Evolutionary conservation across 2,797 vertebrate genomes (phyloP).

Genomic region (Eidolon dupreanum): DNA sequence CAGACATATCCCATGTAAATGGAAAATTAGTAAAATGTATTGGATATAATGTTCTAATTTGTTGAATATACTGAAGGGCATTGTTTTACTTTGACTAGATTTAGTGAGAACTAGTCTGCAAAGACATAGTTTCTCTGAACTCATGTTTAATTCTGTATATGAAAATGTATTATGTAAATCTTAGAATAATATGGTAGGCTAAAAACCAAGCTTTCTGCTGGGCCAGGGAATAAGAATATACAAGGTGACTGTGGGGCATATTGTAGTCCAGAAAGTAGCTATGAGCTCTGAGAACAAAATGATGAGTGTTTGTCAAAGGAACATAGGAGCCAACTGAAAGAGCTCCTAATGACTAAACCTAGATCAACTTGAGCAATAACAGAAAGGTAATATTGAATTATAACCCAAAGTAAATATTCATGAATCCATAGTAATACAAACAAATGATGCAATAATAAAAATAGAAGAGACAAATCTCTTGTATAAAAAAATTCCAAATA

Average conservation of each 20-base stretch:
- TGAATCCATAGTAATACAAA: background rate
- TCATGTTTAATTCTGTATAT: background rate
- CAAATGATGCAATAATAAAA: background rate
- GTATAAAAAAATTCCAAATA: background rate
- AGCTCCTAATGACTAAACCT: background rate
- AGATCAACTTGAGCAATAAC: background rate
- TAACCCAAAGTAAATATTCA: background rate
- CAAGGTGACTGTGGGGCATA: background rate
- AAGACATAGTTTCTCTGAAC: background rate
- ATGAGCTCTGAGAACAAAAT: background rate
- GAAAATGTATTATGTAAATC: background rate
- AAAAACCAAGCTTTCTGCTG: background rate
- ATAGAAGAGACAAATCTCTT: background rate
- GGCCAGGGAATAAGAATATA: background rate
- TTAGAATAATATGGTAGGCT: background rate
- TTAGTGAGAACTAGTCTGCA: background rate
- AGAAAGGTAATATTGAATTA: background rate
- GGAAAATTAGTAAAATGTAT: background rate
- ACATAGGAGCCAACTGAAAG: background rate
- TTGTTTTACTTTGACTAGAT: background rate
- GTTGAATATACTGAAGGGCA: background rate
- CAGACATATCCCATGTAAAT: background rate
- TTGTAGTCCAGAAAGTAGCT: background rate
- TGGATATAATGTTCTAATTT: background rate
- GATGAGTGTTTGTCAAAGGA: background rate